Percentiles rank a stretch among this genome's conserved stretches.
Evolutionary conservation across 2,797 vertebrate genomes (phyloP).

Genomic region (Spinibarbus caldwelli): DNA sequence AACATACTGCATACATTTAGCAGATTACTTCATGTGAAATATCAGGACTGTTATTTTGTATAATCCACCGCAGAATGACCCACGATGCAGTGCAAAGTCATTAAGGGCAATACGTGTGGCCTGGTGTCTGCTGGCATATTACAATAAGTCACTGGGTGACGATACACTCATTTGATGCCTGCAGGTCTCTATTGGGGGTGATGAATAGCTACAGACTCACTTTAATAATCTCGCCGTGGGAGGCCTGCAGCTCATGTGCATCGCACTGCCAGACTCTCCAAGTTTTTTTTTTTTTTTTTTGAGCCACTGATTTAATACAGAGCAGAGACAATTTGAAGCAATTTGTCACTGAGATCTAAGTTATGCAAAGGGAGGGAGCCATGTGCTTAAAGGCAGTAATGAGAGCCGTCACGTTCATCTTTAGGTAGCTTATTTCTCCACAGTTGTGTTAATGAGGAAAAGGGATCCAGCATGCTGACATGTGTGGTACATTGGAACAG

Average conservation of each 20-base stretch:
- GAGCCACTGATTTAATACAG: slow-evolving; percentile 52
- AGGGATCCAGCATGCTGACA: slow-evolving; percentile 52
- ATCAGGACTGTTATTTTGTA: slow-evolving; percentile 17
- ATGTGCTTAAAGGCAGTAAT: slow-evolving; percentile 55
- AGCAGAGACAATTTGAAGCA: slow-evolving; percentile 58
- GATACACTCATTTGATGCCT: slow-evolving; percentile 54
- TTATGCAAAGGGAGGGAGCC: slow-evolving; percentile 30
- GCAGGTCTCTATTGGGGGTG: slow-evolving; percentile 55
- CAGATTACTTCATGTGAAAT: slow-evolving; percentile 36
- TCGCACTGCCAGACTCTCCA: slow-evolving; percentile 34
- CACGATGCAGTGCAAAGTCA: slow-evolving; percentile 33
- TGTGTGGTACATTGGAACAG: slow-evolving; percentile 46
- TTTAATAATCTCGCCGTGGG: slow-evolving; percentile 64
- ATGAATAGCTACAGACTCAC: slow-evolving; percentile 64
- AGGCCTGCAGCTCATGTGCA: slow-evolving; percentile 57
- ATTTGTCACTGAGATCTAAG: slow-evolving; percentile 58
- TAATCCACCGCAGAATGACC: slow-evolving; percentile 28
- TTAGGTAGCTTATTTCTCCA: slow-evolving; percentile 59
- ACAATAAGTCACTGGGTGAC: slow-evolving; percentile 47
- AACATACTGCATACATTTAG: slow-evolving; percentile 37
- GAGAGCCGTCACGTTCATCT: slow-evolving; percentile 59
- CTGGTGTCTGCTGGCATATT: slow-evolving; percentile 47
- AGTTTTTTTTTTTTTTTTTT: slow-evolving; percentile 35
- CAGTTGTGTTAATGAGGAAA: slow-evolving; percentile 52
- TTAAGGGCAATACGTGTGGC: slow-evolving; percentile 45